Evolutionary conservation across 2,888 invertebrate species (phyloP), one percentile per base, ranked within the genome.

Genomic region (Liodrosophila aerea): DNA sequence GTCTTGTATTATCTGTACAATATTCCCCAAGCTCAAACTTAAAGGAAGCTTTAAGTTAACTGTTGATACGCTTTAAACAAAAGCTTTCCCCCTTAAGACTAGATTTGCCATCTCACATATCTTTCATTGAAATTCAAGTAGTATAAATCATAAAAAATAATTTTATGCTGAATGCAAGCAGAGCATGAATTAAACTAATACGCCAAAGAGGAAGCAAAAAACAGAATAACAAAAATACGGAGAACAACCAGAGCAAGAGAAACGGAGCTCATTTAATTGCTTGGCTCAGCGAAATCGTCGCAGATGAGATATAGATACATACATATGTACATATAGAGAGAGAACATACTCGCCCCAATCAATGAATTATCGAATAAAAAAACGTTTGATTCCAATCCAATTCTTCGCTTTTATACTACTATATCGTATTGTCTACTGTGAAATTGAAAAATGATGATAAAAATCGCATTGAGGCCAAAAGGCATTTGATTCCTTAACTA

Each of bases 391-490:
- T 50, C 43, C 18, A 47, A 30, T 49, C 22, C 50, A 13, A 46
- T 70, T 75, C 40, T 41, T 29, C 58, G 51, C 7, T 41, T 52
- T 45, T 45, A n/a, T 31, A 22, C 3, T 22, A 22, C 3, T 30
- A 40, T 53, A n/a, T n/a, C n/a, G n/a, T 68, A 73, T 82, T 87
- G 87, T 86, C 87, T 87, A 88, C 86, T 72, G 76, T 72, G 71
- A 87, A 83, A 86, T 87, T 86, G 83, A 87, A 87, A 87, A 85
- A 87, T 87, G 22, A 22, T 39, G 76, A 87, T 86, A 86, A 78
- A 75, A 87, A 87, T 87, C 81, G 63, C 62, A 74, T 27, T 27
- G 29, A 39, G 58, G 77, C 70, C 80, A 78, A 63, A 68, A 72
- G 73, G 72, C 69, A 68, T 70, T 57, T 39, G 44, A 53, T 30